Conservation (phyloP, 2,797 vertebrate genomes). For the Danio albolineatus region DNA sequence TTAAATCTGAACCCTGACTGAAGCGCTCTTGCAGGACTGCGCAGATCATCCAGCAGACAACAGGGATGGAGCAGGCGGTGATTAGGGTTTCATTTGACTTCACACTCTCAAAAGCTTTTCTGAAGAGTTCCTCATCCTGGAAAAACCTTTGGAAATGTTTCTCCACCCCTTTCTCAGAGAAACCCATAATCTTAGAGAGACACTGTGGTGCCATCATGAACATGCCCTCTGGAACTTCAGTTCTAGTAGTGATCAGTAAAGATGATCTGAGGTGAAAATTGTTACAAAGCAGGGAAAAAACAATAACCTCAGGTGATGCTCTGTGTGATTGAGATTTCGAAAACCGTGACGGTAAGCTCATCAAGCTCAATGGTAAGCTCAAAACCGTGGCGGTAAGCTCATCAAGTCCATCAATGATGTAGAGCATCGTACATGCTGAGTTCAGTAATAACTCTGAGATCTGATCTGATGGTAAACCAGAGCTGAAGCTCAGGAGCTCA, state of each 20-base stretch:
- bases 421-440: background rate
- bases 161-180: conserved; percentile 8
- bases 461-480: background rate
- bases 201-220: background rate
- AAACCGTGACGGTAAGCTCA: too few species aligned
- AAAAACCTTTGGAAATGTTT: conserved; percentile 14
- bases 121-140: conserved; percentile 19
- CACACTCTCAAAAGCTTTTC: conserved; percentile 3
- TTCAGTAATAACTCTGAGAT: conserved; percentile 10
- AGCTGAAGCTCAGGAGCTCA: conserved; percentile 20
- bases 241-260: conserved; percentile 27
- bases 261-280: background rate
- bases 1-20: conserved; percentile 1
- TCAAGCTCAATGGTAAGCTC: too few species aligned
- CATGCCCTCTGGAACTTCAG: background rate
- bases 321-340: too few species aligned
- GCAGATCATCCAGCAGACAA: conserved; percentile 43
- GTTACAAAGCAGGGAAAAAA: conserved; percentile 4
- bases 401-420: conserved; percentile 51
- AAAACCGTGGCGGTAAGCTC: too few species aligned
- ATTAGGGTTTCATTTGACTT: conserved; percentile 18
- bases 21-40: conserved; percentile 18
- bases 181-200: conserved; percentile 25
- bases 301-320: background rate
- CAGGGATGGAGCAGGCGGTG: conserved; percentile 33